Base-by-base conservation (phyloP, 2,888 invertebrate species). In the Bombylius major region DNA sequence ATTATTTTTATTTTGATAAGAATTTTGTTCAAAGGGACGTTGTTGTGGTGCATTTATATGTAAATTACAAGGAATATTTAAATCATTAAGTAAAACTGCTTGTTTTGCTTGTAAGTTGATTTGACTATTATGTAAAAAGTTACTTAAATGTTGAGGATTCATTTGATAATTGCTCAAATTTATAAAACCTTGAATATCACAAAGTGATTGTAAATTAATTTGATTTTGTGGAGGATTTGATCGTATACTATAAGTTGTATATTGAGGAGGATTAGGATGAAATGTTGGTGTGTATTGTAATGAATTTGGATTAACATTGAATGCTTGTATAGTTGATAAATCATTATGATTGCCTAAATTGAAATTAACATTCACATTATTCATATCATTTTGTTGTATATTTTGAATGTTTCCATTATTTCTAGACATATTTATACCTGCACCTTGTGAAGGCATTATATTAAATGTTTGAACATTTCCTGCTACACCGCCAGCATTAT, bases 91-190 rank as follows among this genome's bases (percentile, higher is more conserved):
- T 5, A 62, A 39, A 14, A 60, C 58, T 5, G 61, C 58, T 51
- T 59, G 59, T 47, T 62, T 60, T 23, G 59, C 60, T 52, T 59
- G 60, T n/a, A 62, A 58, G 56, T 62, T 62, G 13, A 62, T 60
- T 56, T 59, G 59, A 36, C 59, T 60, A 46, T 62, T 62, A 54
- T 61, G 60, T 36, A 58, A 49, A 48, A 57, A 60, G 47, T 62
- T 62, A 36, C 56, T 59, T 42, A 60, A 56, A 46, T 62, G 59
- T 47, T 62, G 56, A 32, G 59, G 48, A 53, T 61, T 61, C 48
- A 62, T 57, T 55, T 60, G 57, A 50, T 62, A 62, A 47, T 62
- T 59, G 32, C 56, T 55, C 36, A 61, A 50, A 56, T 61, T 61
- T 9, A 60, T 59, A 53, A 61, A 56, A 54, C 56, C 58, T 53